Percentiles rank a stretch among this genome's conserved stretches.
Evolutionary conservation across 2,113 vertebrate species (phyloP).

Genomic region (Andinoacara biseriatus): DNA sequence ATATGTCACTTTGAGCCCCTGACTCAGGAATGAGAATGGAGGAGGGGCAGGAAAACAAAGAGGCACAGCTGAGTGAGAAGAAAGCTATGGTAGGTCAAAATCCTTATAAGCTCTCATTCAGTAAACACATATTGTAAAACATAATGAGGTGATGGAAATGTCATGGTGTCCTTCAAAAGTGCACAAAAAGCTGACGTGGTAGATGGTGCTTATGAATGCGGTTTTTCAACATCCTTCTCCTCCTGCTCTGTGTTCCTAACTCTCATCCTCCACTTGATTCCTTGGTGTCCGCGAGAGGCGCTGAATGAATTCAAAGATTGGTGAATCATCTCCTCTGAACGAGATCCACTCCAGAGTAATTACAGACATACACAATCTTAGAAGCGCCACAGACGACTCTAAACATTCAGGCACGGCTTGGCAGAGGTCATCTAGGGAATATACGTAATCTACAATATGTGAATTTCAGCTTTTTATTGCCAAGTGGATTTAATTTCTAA

Average conservation of each 20-base stretch:
- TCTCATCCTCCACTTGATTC: neutral
- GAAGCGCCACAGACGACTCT: neutral
- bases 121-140: slow-evolving; percentile 2
- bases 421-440: neutral
- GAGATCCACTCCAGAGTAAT: slow-evolving; percentile 32
- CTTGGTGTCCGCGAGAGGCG: neutral
- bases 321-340: slow-evolving; percentile 19
- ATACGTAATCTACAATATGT: neutral
- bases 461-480: neutral
- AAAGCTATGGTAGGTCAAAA: neutral
- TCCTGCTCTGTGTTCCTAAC: neutral
- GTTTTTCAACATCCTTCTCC: neutral
- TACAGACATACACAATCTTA: slow-evolving; percentile 18
- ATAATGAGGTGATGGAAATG: neutral
- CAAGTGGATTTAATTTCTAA: neutral
- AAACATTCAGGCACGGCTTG: neutral
- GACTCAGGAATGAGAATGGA: neutral
- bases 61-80: neutral
- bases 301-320: slow-evolving; percentile 1
- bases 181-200: neutral
- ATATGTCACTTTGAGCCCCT: slow-evolving; percentile 34
- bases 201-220: neutral
- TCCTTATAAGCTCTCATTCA: neutral
- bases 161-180: neutral
- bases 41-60: neutral